phyloP scores from a whole-genome alignment of 2,113 vertebrate species.

The Mixornis gularis region DNA sequence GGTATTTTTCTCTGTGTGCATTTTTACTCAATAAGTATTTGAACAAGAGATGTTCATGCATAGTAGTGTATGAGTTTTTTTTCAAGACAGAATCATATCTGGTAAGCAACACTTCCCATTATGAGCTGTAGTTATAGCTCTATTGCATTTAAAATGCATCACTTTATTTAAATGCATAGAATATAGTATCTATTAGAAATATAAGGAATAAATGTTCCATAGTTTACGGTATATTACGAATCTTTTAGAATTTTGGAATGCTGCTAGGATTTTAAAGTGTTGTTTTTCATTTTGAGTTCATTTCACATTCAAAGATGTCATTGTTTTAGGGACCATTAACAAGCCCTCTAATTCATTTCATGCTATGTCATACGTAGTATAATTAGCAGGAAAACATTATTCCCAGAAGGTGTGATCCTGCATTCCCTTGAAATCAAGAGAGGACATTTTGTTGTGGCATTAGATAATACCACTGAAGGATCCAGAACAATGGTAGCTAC shows the following conservation, averaged over 20 bases:
- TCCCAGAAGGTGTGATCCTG: neutral
- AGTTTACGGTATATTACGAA: neutral
- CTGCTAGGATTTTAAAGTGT: neutral
- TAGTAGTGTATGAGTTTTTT: neutral
- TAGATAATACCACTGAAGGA: neutral
- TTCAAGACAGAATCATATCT: neutral
- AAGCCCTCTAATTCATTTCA: neutral
- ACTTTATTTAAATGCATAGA: neutral
- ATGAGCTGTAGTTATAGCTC: neutral
- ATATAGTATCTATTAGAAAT: neutral
- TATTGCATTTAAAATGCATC: neutral
- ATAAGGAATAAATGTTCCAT: neutral
- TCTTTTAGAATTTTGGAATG: neutral
- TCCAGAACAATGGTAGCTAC: neutral
- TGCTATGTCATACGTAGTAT: neutral
- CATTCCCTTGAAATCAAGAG: neutral
- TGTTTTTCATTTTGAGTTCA: neutral
- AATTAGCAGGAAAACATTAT: neutral
- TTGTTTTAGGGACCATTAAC: neutral
- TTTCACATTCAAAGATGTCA: neutral
- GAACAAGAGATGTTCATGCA: neutral
- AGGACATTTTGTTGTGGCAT: neutral
- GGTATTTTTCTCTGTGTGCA: neutral
- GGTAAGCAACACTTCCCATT: neutral
- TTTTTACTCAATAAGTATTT: neutral